A percentile compares a stretch with the other conserved stretches of the same genome.
These are phyloP conservation scores for Atherinosoma microstoma DNA, from an alignment of 2,797 vertebrate genomes.

Conservation along the genomic window DNA sequence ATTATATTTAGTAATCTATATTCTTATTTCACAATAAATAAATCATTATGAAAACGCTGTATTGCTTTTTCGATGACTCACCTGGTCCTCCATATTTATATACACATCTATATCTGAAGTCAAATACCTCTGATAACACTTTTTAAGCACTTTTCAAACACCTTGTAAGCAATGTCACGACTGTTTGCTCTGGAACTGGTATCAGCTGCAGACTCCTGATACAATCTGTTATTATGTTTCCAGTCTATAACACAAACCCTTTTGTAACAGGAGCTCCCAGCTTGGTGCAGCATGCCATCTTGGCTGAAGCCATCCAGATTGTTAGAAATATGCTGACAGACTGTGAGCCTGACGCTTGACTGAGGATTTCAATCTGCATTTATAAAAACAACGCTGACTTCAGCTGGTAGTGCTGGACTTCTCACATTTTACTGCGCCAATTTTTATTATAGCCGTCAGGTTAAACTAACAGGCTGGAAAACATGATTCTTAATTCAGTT, in stretches of 20 bases:
- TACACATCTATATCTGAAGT: background rate
- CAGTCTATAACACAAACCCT: constrained; percentile 25
- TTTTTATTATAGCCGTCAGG: background rate
- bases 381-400: constrained; percentile 25
- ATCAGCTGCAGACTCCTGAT: constrained; percentile 21
- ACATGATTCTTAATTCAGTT: background rate
- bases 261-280: constrained; percentile 20
- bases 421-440: constrained; percentile 22
- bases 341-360: constrained; percentile 19
- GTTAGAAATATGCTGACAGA: constrained; percentile 47
- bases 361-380: constrained; percentile 32
- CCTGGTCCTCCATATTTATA: background rate
- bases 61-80: too few relatives aligned
- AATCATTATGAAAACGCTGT: too few relatives aligned
- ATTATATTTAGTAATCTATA: too few relatives aligned
- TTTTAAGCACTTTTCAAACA: background rate
- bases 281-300: constrained; percentile 3
- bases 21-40: too few relatives aligned
- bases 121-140: background rate
- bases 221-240: constrained; percentile 21
- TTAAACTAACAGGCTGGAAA: constrained; percentile 5
- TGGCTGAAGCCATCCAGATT: constrained; percentile 37
- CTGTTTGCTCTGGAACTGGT: constrained; percentile 12
- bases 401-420: constrained; percentile 11
- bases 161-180: background rate